Conservation (phyloP, 2,888 invertebrate genomes). For the Abrostola tripartita region DNA sequence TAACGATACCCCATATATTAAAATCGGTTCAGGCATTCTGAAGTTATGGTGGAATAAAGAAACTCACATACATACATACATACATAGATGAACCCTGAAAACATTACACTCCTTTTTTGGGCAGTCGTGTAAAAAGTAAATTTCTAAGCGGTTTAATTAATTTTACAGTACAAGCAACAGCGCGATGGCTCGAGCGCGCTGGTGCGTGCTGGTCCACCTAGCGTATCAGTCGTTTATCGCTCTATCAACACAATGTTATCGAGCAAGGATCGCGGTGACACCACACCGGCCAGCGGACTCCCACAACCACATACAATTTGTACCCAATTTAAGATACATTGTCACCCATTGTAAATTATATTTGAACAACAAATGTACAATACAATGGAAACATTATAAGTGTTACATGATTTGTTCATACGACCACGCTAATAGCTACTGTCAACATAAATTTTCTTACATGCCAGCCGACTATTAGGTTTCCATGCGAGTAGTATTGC, state of each 20-base stretch:
- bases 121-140: neutral
- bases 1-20: too few relatives aligned
- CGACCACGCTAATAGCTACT: constrained; percentile 45
- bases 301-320: constrained; percentile 35
- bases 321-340: constrained; percentile 40
- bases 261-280: constrained; percentile 54
- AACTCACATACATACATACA: too few relatives aligned
- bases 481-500: constrained; percentile 45
- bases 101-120: too few relatives aligned
- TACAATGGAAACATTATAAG: constrained; percentile 10
- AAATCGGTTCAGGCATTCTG: too few relatives aligned
- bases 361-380: constrained; percentile 46
- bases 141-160: constrained; percentile 34
- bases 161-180: constrained; percentile 24
- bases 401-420: constrained; percentile 38
- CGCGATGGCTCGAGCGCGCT: constrained; percentile 42
- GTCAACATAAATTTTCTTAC: constrained; percentile 52
- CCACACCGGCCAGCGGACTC: constrained; percentile 48
- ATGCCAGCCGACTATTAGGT: constrained; percentile 48
- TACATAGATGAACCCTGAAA: too few relatives aligned
- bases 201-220: constrained; percentile 55
- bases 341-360: constrained; percentile 49
- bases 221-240: constrained; percentile 66
- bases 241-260: constrained; percentile 76
- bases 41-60: too few relatives aligned